Evolutionary conservation across 2,888 invertebrate genomes (phyloP).

Genomic region (Fissipunctia ypsillon): DNA sequence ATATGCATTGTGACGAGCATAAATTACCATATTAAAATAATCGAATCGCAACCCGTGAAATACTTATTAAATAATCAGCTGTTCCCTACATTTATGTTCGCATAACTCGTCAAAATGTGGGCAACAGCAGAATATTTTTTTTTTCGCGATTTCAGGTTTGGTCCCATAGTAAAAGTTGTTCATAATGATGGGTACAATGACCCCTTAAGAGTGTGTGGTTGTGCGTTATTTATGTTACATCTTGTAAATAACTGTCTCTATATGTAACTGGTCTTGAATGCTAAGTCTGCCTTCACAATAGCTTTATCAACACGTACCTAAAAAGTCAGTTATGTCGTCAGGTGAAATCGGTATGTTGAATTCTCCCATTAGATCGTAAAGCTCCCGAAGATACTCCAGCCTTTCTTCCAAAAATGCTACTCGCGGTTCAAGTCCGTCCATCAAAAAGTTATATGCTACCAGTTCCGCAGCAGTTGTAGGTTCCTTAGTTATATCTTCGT

Average conservation of each 20-base stretch:
- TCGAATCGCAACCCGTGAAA: too few species aligned
- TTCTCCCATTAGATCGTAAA: conserved; percentile 96
- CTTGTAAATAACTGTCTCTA: not conserved
- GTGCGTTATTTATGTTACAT: too few species aligned
- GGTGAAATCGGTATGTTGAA: conserved; percentile 93
- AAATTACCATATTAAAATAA: too few species aligned
- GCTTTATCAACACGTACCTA: conserved; percentile 74
- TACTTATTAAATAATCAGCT: too few species aligned
- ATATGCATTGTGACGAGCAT: too few species aligned
- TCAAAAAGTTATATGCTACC: conserved; percentile 93
- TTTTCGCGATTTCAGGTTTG: too few species aligned
- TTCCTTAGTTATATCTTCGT: conserved; percentile 91
- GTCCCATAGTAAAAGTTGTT: too few species aligned
- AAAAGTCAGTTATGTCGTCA: conserved; percentile 92
- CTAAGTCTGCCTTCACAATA: not conserved
- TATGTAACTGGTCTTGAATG: not conserved
- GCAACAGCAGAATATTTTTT: too few species aligned
- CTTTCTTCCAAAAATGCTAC: conserved; percentile 93
- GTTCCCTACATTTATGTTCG: too few species aligned
- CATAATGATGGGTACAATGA: too few species aligned
- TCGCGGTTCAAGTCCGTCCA: conserved; percentile 92
- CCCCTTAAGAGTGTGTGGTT: too few species aligned
- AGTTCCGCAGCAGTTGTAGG: conserved; percentile 94
- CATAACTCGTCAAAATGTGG: too few species aligned
- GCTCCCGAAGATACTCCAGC: conserved; percentile 95